A percentile compares a stretch with the other conserved stretches of the same genome.
Evolutionary conservation across 2,797 vertebrate genomes (phyloP).

Genomic region (Euthynnus affinis): DNA sequence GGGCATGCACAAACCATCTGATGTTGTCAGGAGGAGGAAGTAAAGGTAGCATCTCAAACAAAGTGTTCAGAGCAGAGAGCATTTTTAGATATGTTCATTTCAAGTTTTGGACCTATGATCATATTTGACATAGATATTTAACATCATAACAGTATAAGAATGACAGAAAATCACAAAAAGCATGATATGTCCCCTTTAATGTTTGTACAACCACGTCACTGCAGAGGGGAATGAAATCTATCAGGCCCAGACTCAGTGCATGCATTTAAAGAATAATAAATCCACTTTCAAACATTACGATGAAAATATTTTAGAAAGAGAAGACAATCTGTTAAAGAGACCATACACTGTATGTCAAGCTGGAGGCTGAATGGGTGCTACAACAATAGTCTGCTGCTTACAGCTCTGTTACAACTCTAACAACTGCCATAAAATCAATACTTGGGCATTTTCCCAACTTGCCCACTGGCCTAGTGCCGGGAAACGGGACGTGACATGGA

Average conservation of each 20-base stretch:
- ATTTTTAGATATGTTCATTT: no score
- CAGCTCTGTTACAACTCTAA: slow-evolving; percentile 58
- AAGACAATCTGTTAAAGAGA: slow-evolving; percentile 21
- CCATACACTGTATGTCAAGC: slow-evolving; percentile 26
- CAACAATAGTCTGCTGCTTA: slow-evolving; percentile 37
- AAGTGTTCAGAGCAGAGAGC: no score
- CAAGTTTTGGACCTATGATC: no score
- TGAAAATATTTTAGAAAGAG: slow-evolving; percentile 2
- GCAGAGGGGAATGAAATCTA: slow-evolving; percentile 1
- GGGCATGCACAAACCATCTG: no score
- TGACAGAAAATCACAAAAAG: no score
- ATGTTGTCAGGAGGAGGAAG: no score
- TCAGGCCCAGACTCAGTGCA: slow-evolving; percentile 1
- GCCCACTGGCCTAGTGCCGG: slow-evolving; percentile 20
- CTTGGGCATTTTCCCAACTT: slow-evolving; percentile 46
- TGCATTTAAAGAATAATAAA: slow-evolving; percentile 14
- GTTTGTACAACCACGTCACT: slow-evolving; percentile 2
- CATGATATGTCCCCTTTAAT: not conserved
- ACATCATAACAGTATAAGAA: no score
- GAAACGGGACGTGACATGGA: slow-evolving; percentile 28
- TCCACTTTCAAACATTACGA: not conserved
- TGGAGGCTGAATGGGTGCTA: slow-evolving; percentile 35
- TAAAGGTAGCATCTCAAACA: no score
- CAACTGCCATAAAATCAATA: slow-evolving; percentile 71
- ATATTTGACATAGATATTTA: no score